Evolutionary conservation across 92 coral and sea anemone genomes (phyloP), one percentile per base, ranked within the genome.

Genomic region (Epizoanthus ramosus): DNA sequence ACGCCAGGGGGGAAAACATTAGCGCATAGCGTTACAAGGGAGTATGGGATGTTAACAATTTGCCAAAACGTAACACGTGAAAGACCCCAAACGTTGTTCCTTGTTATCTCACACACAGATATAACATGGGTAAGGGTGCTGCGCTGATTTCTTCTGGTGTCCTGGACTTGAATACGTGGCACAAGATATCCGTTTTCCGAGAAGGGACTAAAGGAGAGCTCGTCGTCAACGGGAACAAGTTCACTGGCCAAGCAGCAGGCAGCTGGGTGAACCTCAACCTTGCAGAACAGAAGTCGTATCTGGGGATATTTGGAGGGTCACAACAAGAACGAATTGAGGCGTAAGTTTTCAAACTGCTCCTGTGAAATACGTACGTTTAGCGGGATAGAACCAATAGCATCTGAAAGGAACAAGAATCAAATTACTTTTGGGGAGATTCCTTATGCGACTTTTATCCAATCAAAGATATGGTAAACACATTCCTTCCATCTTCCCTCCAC

Each of bases 301-400:
- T 77, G 71, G 82, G 82, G 21, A 21, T 37, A 39, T 77, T 39
- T 61, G 82, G 71, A 61, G 82, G 82, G 14, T 37, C 82, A 3
- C 71, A 77, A 39, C 70, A 2, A 8, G 82, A 43, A 43, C 63
- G 16, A 63, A 25, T 7, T 22, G 39, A 8, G 23, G 82, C 22
- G 82, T 77, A 77, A 63, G 82, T 77, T 59, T 18, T 50, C 54
- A 50, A 50, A 50, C 16, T 50, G 14, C 14, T 50, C 54, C 13
- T 50, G 13, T 10, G 2, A 50, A 50, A 12, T 50, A 9, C 54
- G 17, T 33, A 18, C 71, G 14, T 28, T 64, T 25, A 25, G 37
- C 0, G 31, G 31, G 31, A 15, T 21, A 31, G 8, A 31, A 13
- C 18, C 47, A 50, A 50, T 13, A 13, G 54, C 16, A 50, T 50